Percentiles rank a stretch among this genome's conserved stretches.
Conservation (phyloP, 2,888 invertebrate species). For the Mylabris sibirica region DNA sequence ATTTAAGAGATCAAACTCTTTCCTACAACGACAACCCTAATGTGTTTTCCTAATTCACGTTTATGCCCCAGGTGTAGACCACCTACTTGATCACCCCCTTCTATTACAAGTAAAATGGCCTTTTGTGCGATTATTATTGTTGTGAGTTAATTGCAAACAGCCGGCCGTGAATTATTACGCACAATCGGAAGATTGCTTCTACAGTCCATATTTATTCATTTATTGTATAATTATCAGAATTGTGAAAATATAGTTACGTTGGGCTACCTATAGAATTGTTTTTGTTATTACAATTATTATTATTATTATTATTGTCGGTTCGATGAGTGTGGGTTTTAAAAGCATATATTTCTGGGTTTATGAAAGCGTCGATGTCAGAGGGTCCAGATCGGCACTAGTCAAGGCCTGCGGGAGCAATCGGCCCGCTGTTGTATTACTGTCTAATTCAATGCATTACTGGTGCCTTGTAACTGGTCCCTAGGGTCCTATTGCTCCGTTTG, state of each 20-base stretch:
- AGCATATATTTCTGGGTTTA: slow-evolving; percentile 38
- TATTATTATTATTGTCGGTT: background rate
- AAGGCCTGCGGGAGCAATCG: slow-evolving; percentile 48
- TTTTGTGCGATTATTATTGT: slow-evolving; percentile 1
- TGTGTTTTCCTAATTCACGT: slow-evolving; percentile 26
- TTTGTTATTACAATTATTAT: background rate
- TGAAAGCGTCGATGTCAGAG: slow-evolving; percentile 37
- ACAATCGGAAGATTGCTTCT: background rate
- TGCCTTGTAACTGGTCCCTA: slow-evolving; percentile 62
- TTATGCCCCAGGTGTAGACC: slow-evolving; percentile 11
- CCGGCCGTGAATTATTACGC: slow-evolving; percentile 1
- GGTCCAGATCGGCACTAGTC: slow-evolving; percentile 38
- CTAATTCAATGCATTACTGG: slow-evolving; percentile 68
- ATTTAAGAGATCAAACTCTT: slow-evolving; percentile 44
- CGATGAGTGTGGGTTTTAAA: slow-evolving; percentile 32
- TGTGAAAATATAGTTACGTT: background rate
- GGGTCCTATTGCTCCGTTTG: slow-evolving; percentile 58
- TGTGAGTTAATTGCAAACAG: background rate
- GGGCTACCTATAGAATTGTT: background rate
- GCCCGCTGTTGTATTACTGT: slow-evolving; percentile 64
- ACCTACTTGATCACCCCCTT: slow-evolving; percentile 1
- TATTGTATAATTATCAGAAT: background rate
- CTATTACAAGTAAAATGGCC: background rate
- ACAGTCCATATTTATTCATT: background rate
- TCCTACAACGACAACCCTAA: slow-evolving; percentile 25